Conservation (phyloP, 2,797 vertebrate genomes). For the Crenichthys baileyi region DNA sequence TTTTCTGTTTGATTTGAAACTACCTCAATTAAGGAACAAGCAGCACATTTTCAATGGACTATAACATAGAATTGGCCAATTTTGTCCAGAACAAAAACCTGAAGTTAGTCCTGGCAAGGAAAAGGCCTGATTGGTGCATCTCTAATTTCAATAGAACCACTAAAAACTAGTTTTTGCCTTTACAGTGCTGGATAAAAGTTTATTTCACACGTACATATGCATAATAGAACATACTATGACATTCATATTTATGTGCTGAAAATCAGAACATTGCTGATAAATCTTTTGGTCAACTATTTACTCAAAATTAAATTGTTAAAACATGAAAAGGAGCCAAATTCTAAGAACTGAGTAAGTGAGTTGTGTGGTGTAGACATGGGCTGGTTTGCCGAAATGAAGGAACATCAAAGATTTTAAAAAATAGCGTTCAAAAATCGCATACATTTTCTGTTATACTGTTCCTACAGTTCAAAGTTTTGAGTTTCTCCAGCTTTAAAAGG, state of each 20-base stretch:
- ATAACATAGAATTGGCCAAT: not conserved
- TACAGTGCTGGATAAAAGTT: not conserved
- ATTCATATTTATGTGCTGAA: not conserved
- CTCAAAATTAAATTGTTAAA: not conserved
- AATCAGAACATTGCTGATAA: too few relatives aligned
- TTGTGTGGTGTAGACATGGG: not conserved
- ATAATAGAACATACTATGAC: not conserved
- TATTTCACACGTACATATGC: not conserved
- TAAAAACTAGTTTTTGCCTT: not conserved
- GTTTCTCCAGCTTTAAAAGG: not conserved
- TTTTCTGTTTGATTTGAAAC: not conserved
- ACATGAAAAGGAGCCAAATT: not conserved
- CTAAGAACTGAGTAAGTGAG: not conserved
- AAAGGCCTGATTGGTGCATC: not conserved
- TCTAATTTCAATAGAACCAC: not conserved
- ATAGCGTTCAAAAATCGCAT: not conserved
- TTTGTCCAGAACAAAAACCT: not conserved
- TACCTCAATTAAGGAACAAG: not conserved
- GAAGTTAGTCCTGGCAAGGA: not conserved
- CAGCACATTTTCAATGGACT: not conserved
- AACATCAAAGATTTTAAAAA: not conserved
- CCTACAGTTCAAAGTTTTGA: not conserved
- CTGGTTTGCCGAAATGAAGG: not conserved
- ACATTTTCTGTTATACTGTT: not conserved
- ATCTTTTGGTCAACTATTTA: too few relatives aligned